phyloP scores from a whole-genome alignment of 2,113 vertebrate genomes.

The Struthidea cinerea region DNA sequence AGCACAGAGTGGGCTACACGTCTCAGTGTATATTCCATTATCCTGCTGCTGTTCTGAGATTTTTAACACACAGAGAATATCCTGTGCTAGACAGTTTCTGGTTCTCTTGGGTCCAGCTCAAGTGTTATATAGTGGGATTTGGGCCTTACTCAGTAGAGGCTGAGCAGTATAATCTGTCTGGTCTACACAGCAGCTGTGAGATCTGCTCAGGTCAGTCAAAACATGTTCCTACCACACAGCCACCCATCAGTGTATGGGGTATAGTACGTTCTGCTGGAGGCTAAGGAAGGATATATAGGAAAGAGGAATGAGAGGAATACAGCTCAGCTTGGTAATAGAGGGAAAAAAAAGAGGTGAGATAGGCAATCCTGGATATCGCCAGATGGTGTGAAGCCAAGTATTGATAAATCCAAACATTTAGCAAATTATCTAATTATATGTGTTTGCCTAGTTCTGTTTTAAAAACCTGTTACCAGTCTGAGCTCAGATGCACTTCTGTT shows the following conservation, averaged over 20 bases:
- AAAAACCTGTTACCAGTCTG: not conserved
- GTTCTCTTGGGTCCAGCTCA: not conserved
- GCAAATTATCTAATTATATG: not conserved
- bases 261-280: not conserved
- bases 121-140: not conserved
- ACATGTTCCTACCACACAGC: accelerated
- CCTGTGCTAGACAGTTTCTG: not conserved
- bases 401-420: not conserved
- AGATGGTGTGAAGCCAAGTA: not conserved
- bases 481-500: not conserved
- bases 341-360: not conserved
- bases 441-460: not conserved
- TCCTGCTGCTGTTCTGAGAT: not conserved
- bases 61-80: not conserved
- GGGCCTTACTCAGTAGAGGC: not conserved
- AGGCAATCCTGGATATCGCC: not conserved
- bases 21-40: not conserved
- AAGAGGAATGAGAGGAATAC: not conserved
- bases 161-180: not conserved
- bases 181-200: not conserved
- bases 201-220: not conserved
- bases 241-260: accelerated
- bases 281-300: not conserved
- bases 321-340: not conserved
- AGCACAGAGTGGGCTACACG: not conserved